Evolutionary conservation across 2,797 vertebrate genomes (phyloP).

Genomic region (Falco naumanni): DNA sequence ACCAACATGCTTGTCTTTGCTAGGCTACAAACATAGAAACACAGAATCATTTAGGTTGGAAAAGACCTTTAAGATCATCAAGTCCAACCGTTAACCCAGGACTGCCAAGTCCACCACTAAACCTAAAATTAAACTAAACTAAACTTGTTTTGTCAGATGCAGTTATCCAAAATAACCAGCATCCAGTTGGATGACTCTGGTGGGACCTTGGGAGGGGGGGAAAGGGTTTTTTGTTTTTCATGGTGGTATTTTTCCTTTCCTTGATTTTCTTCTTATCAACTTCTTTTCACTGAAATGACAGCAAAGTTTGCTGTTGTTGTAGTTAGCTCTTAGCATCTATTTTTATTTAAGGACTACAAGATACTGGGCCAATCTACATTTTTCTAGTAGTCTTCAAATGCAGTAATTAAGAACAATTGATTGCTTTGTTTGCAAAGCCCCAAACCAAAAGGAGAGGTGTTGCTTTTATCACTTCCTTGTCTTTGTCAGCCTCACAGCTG

Average conservation of each 20-base stretch:
- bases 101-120: too few species aligned
- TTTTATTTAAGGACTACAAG: background rate
- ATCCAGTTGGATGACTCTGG: background rate
- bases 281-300: background rate
- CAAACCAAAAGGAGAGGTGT: background rate
- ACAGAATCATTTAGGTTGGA: too few species aligned
- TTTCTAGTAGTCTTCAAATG: background rate
- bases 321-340: background rate
- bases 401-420: background rate
- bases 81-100: too few species aligned
- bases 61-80: too few species aligned
- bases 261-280: background rate
- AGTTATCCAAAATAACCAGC: background rate
- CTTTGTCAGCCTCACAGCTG: background rate
- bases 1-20: background rate
- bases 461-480: background rate
- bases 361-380: background rate
- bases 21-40: background rate
- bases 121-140: too few species aligned
- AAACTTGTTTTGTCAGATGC: background rate
- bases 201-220: background rate
- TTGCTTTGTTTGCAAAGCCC: background rate
- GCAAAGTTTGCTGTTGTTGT: background rate
- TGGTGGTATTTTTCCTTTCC: background rate
- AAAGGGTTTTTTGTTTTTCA: background rate